Evolutionary conservation across 1,140 invertebrate species (phyloP).

Genomic region (Cotesia chilonis): DNA sequence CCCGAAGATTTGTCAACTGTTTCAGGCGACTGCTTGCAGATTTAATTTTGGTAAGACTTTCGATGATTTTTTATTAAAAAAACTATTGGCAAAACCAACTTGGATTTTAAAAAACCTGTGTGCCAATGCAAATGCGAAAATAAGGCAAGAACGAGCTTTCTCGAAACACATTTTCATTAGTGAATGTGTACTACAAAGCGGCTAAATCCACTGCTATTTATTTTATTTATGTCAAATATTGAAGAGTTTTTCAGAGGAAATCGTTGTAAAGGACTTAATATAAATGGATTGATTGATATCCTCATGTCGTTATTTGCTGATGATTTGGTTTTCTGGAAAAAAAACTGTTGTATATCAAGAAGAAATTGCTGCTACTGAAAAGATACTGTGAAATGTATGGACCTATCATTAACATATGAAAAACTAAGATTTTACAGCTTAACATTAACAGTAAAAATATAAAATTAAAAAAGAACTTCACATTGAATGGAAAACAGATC

Average conservation of each 20-base stretch:
- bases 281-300: slow-evolving; percentile 30
- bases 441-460: background rate
- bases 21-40: too few species aligned
- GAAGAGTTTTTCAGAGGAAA: slow-evolving; percentile 29
- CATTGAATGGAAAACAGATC: background rate
- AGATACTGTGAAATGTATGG: slow-evolving; percentile 37
- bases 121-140: too few species aligned
- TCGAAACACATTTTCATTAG: too few species aligned
- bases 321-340: slow-evolving; percentile 36
- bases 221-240: slow-evolving; percentile 32
- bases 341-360: background rate
- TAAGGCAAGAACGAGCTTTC: too few species aligned
- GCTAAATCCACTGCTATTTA: slow-evolving; percentile 30
- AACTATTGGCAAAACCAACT: too few species aligned
- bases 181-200: slow-evolving; percentile 36
- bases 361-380: slow-evolving; percentile 10
- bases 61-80: too few species aligned
- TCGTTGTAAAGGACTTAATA: slow-evolving; percentile 21
- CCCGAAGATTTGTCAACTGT: too few species aligned
- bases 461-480: slow-evolving; percentile 2
- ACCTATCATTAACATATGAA: slow-evolving; percentile 40
- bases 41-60: too few species aligned
- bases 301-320: slow-evolving; percentile 36
- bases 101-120: too few species aligned
- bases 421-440: slow-evolving; percentile 44